phyloP scores from a whole-genome alignment of 2,113 vertebrate genomes.

The Oncorhynchus gorbuscha region DNA sequence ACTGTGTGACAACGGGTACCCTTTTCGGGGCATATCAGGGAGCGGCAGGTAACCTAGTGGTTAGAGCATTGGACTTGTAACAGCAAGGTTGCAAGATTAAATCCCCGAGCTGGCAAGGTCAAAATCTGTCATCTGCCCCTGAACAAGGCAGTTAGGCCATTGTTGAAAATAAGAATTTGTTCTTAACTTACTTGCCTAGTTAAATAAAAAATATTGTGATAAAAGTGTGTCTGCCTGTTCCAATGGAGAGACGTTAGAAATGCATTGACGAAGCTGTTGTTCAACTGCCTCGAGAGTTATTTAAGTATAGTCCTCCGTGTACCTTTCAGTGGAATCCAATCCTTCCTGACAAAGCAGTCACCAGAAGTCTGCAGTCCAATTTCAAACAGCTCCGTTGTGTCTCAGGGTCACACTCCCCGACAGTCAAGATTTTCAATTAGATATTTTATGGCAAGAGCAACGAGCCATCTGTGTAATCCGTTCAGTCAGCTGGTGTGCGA shows the following conservation, averaged over 20 bases:
- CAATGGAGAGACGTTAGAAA: background rate
- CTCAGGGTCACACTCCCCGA: background rate
- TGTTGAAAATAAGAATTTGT: too few relatives aligned
- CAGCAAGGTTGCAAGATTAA: too few relatives aligned
- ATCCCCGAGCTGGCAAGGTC: too few relatives aligned
- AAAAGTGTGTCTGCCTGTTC: background rate
- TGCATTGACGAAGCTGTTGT: background rate
- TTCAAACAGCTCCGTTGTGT: background rate
- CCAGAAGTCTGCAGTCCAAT: background rate
- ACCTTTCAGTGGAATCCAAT: conserved; percentile 2
- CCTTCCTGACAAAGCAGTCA: background rate
- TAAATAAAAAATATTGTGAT: too few relatives aligned
- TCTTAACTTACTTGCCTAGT: too few relatives aligned
- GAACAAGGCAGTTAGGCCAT: too few relatives aligned
- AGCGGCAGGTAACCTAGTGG: too few relatives aligned
- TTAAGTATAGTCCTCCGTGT: background rate
- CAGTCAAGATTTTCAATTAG: conserved; percentile 4
- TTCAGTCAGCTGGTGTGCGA: background rate
- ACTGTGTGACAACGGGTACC: too few relatives aligned
- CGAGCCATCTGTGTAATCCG: background rate
- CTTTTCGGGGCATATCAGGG: too few relatives aligned
- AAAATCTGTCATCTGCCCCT: too few relatives aligned
- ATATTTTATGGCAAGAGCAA: background rate
- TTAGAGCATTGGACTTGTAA: too few relatives aligned
- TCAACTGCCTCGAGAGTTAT: background rate